phyloP scores from a whole-genome alignment of 2,113 vertebrate genomes.

The Pyrgilauda ruficollis region DNA sequence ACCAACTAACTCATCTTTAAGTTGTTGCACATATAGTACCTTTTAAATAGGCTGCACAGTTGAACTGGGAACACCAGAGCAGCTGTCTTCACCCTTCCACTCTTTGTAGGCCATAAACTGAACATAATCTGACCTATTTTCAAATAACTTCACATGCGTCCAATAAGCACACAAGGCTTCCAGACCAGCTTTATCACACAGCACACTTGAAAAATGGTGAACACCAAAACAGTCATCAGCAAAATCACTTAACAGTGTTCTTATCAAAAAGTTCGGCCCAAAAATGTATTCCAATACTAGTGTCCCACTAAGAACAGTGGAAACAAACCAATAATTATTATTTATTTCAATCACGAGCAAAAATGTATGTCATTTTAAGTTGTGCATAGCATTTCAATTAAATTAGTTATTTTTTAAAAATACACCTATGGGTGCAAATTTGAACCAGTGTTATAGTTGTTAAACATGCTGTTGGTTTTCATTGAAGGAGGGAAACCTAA shows the following conservation, averaged over 20 bases:
- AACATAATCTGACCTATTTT: constrained; percentile 6
- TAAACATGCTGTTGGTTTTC: not conserved
- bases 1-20: not conserved
- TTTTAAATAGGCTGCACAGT: not conserved
- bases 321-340: not conserved
- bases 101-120: not conserved
- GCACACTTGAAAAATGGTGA: not conserved
- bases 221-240: not conserved
- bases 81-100: not conserved
- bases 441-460: not conserved
- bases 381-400: not conserved
- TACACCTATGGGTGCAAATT: not conserved
- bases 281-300: not conserved
- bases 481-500: not conserved
- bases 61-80: not conserved
- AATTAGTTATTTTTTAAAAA: not conserved
- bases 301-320: not conserved
- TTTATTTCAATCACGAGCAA: not conserved
- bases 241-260: not conserved
- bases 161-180: not conserved
- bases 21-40: not conserved
- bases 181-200: not conserved
- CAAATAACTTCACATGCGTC: not conserved
- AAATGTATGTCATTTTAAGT: not conserved
- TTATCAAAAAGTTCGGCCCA: not conserved